phyloP scores from a whole-genome alignment of 2,113 vertebrate genomes.

The Lethenteron camtschaticum region DNA sequence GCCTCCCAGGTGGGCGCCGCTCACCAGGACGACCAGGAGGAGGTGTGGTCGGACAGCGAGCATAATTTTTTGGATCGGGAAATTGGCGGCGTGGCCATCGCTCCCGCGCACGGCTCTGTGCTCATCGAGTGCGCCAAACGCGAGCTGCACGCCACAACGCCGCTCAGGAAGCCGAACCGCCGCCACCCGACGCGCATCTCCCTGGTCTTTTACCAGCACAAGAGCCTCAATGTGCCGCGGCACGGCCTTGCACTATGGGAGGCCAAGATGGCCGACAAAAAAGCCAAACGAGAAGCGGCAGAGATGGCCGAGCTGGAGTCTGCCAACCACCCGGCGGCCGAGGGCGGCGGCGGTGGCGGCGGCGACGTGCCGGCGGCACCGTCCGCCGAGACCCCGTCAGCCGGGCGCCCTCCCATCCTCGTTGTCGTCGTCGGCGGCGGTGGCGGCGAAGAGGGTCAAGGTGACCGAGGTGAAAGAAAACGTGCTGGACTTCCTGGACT shows the following conservation, averaged over 20 bases:
- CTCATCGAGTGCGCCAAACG: constrained; percentile 78
- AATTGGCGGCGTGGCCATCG: constrained; percentile 80
- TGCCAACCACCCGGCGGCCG: constrained; percentile 55
- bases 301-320: constrained; percentile 66
- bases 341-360: constrained; percentile 58
- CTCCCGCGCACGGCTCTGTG: constrained; percentile 70
- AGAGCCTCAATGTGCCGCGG: constrained; percentile 90
- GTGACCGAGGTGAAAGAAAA: no score
- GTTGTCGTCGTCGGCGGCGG: no score
- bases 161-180: constrained; percentile 76
- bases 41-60: constrained; percentile 83
- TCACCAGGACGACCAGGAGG: constrained; percentile 9
- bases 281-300: constrained; percentile 47
- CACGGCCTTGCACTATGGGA: constrained; percentile 90
- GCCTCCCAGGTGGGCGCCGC: no score
- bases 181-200: constrained; percentile 87
- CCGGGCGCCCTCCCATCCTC: no score
- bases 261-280: constrained; percentile 82
- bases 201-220: constrained; percentile 98
- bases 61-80: constrained; percentile 95
- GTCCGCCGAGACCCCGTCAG: constrained; percentile 10
- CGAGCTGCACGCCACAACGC: constrained; percentile 85
- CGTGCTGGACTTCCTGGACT: no score
- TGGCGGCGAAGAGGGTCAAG: no score
- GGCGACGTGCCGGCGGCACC: constrained; percentile 11